A percentile compares a stretch with the other conserved stretches of the same genome.
These are phyloP conservation scores for Linnaemya tessellans DNA, from an alignment of 2,888 invertebrate genomes.

Conservation along the genomic window DNA sequence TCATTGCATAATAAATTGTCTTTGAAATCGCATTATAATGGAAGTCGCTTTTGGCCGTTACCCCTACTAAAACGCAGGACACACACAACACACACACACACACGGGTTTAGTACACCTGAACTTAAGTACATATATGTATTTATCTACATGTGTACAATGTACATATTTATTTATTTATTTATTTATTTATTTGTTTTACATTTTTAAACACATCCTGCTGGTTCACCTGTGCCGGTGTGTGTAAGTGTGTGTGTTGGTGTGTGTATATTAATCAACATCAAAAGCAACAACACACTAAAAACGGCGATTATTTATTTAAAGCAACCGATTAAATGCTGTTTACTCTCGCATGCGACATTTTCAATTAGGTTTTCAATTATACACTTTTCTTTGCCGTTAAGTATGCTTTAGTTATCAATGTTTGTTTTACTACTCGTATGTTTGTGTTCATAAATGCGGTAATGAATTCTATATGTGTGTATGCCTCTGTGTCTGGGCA, in stretches of 20 bases:
- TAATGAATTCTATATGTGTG: background rate
- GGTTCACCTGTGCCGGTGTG: background rate
- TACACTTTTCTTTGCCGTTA: constrained; percentile 56
- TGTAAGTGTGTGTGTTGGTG: background rate
- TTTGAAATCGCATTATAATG: no score
- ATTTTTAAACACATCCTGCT: constrained; percentile 15
- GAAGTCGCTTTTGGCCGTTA: no score
- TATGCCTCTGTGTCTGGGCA: background rate
- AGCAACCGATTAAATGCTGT: constrained; percentile 73
- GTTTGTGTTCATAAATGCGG: background rate
- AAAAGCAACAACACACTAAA: constrained; percentile 23
- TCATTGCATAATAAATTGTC: no score
- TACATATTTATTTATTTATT: background rate
- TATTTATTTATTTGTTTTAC: constrained; percentile 32
- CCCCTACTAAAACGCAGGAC: no score
- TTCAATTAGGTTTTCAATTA: constrained; percentile 67
- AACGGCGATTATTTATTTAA: constrained; percentile 70
- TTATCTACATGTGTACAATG: no score
- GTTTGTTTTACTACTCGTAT: constrained; percentile 14
- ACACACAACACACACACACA: no score
- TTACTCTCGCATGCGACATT: constrained; percentile 70
- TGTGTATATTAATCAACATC: constrained; percentile 31
- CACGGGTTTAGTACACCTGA: no score
- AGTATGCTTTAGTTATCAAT: constrained; percentile 55
- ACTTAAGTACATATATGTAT: no score